Base-by-base conservation (phyloP, 2,797 vertebrate species). In the Phataginus tetradactyla region DNA sequence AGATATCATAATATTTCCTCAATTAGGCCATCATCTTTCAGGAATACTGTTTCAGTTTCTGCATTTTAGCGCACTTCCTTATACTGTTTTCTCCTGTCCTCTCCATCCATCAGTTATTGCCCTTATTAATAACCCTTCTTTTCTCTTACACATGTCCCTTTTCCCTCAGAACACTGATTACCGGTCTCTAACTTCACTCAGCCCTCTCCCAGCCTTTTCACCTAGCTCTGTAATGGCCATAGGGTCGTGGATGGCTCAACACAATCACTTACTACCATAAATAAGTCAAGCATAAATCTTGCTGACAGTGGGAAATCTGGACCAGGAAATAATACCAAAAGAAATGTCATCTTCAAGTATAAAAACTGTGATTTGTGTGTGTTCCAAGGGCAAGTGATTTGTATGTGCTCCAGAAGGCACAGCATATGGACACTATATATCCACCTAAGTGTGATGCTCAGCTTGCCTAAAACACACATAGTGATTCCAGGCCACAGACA, bases 271-370 rank as follows among this genome's bases (percentile, higher is more conserved):
- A 87, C 69, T 57, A 75, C 37, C 64, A 81, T 78, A 78, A 96
- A 71, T 89, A 92, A 89, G 21, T 37, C 53, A 90, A 53, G 34
- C 18, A 81, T 49, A 75, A 71, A 69, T 57, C 88, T 12, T 75
- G 37, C 15, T 88, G 86, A 95, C n/a, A 87, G 27, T 64, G 53
- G 34, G n/a, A 81, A 71, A 45, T 55, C 53, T 61, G 18, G 32
- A 89, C 61, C 79, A 86, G 64, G 18, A 90, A 90, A 79, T 88
- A 96, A 84, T 80, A 71, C 9, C 17, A 45, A 85, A 81, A 75
- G 45, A 92, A 93, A 64, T 69, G 64, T 7, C 86, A 92, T 42
- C 59, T 92, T 92, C 39, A 59, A 86, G 42, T 88, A 95, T n/a
- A 81, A 95, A 92, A 77, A 39, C 18, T 4, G 20, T 94, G 71